Conservation (phyloP, 2,888 invertebrate genomes). For the Brachynemurus nebulosus region DNA sequence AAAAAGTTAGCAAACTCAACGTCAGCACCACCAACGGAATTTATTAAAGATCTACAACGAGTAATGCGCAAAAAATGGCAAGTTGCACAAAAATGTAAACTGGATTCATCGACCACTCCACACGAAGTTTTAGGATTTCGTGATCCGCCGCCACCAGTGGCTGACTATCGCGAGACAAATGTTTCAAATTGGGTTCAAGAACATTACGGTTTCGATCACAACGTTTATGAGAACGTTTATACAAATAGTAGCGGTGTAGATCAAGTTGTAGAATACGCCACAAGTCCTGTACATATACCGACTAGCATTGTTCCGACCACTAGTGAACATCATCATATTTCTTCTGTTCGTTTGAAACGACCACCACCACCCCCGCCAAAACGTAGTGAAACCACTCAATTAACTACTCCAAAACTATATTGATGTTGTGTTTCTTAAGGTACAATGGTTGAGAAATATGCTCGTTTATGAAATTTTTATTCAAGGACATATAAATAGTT, state of each 20-base stretch:
- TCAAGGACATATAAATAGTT: no score
- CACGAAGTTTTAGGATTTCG: conserved; percentile 85
- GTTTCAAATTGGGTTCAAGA: conserved; percentile 85
- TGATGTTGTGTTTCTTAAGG: neutral
- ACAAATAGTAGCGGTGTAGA: conserved; percentile 29
- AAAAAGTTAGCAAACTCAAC: conserved; percentile 59
- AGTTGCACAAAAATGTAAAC: conserved; percentile 82
- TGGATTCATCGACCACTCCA: conserved; percentile 76
- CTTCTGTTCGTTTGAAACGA: conserved; percentile 35
- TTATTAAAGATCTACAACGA: conserved; percentile 75
- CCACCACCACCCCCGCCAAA: conserved; percentile 87
- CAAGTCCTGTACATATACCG: conserved; percentile 32
- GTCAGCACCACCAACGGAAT: conserved; percentile 65
- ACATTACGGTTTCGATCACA: conserved; percentile 58
- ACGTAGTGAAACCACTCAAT: conserved; percentile 74
- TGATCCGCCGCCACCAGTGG: conserved; percentile 56
- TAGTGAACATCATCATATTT: conserved; percentile 17
- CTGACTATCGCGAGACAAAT: conserved; percentile 66
- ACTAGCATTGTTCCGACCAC: conserved; percentile 26
- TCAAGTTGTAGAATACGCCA: conserved; percentile 29
- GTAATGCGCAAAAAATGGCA: conserved; percentile 92
- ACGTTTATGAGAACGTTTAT: conserved; percentile 66
- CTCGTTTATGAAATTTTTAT: no score
- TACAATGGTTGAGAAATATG: no score
- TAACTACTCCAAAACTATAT: conserved; percentile 35